Percentiles rank a stretch among this genome's conserved stretches.
These are phyloP conservation scores for Danio tinwini DNA, from an alignment of 2,797 vertebrate genomes.

Conservation along the genomic window DNA sequence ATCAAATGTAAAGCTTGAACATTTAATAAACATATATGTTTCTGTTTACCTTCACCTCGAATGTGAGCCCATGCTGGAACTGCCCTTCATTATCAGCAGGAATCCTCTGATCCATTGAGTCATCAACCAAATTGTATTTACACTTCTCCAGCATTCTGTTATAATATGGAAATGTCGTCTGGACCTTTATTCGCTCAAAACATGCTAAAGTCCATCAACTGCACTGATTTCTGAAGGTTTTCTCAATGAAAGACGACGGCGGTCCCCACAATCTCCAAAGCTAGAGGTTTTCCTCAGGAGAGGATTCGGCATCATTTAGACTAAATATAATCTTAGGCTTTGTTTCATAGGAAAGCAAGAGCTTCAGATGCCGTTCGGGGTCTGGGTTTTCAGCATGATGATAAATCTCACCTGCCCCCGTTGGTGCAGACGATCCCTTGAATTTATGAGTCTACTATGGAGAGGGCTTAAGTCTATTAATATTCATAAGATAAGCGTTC, in stretches of 20 bases:
- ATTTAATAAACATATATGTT: background rate
- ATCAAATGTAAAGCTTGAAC: background rate
- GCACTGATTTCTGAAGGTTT: background rate
- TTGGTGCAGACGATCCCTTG: constrained; percentile 32
- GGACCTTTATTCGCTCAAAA: constrained; percentile 2
- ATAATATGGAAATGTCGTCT: background rate
- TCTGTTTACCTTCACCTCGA: constrained; percentile 93
- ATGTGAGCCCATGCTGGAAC: constrained; percentile 93
- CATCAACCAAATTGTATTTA: constrained; percentile 96
- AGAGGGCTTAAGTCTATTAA: constrained; percentile 7
- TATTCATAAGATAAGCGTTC: constrained; percentile 10
- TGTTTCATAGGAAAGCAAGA: background rate
- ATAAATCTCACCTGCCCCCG: constrained; percentile 35
- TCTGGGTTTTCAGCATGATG: constrained; percentile 6
- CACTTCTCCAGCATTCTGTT: constrained; percentile 88
- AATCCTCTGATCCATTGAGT: constrained; percentile 90
- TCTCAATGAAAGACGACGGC: constrained; percentile 10
- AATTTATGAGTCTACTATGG: constrained; percentile 12
- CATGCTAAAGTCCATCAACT: background rate
- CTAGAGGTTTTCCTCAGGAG: background rate
- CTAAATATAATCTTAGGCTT: constrained; percentile 5
- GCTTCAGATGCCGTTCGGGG: background rate
- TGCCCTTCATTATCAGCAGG: constrained; percentile 96
- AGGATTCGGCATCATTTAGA: constrained; percentile 5
- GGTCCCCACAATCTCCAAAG: constrained; percentile 3